Evolutionary conservation across 1,140 invertebrate genomes (phyloP).

Genomic region (Acromyrmex heyeri): DNA sequence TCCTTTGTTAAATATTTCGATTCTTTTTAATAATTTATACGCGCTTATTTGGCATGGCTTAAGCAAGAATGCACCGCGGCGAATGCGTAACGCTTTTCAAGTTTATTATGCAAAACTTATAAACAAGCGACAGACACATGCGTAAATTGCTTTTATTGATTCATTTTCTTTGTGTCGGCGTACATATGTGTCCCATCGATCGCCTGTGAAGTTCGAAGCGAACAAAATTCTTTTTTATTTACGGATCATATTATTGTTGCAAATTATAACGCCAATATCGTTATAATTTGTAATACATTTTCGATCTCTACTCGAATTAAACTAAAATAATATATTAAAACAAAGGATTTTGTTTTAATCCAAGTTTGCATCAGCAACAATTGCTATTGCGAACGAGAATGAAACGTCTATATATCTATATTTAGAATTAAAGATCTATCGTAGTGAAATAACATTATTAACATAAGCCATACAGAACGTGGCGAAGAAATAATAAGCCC

Average conservation of each 20-base stretch:
- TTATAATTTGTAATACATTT: background rate
- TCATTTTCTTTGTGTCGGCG: constrained; percentile 6
- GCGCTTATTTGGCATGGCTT: constrained; percentile 61
- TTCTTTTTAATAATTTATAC: background rate
- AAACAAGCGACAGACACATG: background rate
- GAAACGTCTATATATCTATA: background rate
- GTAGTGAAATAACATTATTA: background rate
- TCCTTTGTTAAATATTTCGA: background rate
- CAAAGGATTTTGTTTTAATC: background rate
- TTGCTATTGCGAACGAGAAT: background rate
- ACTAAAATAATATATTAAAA: background rate
- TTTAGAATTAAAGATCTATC: background rate
- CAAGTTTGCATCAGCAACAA: background rate
- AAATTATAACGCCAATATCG: background rate
- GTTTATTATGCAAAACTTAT: constrained; percentile 46
- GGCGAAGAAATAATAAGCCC: background rate
- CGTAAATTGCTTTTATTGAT: constrained; percentile 20
- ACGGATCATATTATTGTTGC: background rate
- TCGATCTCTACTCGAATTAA: background rate
- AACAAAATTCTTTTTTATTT: constrained; percentile 32
- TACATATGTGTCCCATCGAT: background rate
- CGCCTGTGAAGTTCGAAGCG: background rate
- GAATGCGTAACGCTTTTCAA: constrained; percentile 60
- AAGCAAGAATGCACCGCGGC: constrained; percentile 2
- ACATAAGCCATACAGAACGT: background rate